Percentiles rank a stretch among this genome's conserved stretches.
Evolutionary conservation across 2,113 vertebrate species (phyloP).

Genomic region (Hippocampus comes): DNA sequence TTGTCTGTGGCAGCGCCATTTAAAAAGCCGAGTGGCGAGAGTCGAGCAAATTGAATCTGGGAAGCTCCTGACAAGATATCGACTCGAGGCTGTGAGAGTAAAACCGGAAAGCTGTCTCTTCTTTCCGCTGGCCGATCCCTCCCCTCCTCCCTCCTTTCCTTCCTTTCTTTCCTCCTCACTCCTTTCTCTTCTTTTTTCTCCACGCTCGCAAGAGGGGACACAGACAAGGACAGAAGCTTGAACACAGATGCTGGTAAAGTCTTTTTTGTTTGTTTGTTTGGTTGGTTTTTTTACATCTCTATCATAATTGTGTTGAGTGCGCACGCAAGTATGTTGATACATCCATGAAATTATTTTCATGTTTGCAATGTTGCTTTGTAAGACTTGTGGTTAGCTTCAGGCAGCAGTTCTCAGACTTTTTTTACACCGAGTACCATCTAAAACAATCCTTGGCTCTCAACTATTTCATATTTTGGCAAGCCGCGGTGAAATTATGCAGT

Average conservation of each 20-base stretch:
- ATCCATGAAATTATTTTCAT: constrained; percentile 20
- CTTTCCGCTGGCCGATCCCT: constrained; percentile 23
- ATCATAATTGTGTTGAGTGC: background rate
- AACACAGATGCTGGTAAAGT: constrained; percentile 65
- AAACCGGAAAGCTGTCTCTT: constrained; percentile 15
- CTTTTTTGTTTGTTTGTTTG: constrained; percentile 15
- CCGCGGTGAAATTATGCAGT: too few relatives aligned
- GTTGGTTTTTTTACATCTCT: background rate
- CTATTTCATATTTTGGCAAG: too few relatives aligned
- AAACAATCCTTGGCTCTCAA: too few relatives aligned
- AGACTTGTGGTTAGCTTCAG: constrained; percentile 30
- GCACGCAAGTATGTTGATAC: background rate
- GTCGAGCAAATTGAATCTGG: constrained; percentile 19
- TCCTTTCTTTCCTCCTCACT: constrained; percentile 38
- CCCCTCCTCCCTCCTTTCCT: constrained; percentile 29
- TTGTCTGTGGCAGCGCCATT: constrained; percentile 6
- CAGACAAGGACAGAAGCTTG: constrained; percentile 59
- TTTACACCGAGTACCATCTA: too few relatives aligned
- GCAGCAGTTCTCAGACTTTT: too few relatives aligned
- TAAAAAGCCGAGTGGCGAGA: constrained; percentile 30
- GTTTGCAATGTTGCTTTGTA: constrained; percentile 34
- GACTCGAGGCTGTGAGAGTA: constrained; percentile 1
- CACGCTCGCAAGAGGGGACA: constrained; percentile 60
- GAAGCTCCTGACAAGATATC: constrained; percentile 8
- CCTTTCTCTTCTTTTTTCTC: constrained; percentile 35